Percentiles rank a stretch among this genome's conserved stretches.
phyloP scores from a whole-genome alignment of 1,140 invertebrate genomes.

The Ridgeia piscesae region DNA sequence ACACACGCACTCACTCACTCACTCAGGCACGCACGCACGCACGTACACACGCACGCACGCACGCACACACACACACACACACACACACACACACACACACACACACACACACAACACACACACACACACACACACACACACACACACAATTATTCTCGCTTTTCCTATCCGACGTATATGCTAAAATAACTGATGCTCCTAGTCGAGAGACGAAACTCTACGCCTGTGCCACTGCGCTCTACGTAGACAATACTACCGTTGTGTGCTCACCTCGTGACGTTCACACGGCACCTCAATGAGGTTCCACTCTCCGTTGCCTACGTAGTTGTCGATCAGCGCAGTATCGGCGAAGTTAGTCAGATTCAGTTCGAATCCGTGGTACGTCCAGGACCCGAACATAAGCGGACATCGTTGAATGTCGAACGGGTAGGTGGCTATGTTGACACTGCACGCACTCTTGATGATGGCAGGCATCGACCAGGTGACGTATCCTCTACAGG shows the following conservation, averaged over 20 bases:
- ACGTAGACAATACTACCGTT: neutral
- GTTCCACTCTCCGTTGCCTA: slow-evolving; percentile 5
- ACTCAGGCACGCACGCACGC: too few species aligned
- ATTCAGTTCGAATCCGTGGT: slow-evolving; percentile 61
- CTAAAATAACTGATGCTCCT: too few species aligned
- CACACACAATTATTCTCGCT: too few species aligned
- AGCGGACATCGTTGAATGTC: slow-evolving; percentile 91
- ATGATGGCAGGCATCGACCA: slow-evolving; percentile 97
- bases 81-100: too few species aligned
- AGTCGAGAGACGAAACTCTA: too few species aligned
- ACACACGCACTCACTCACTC: too few species aligned
- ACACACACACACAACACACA: too few species aligned
- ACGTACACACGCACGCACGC: too few species aligned
- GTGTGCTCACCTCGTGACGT: neutral
- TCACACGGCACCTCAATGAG: neutral
- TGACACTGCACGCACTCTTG: slow-evolving; percentile 97
- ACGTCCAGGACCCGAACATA: slow-evolving; percentile 86
- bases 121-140: too few species aligned
- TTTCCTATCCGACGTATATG: too few species aligned
- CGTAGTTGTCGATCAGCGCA: neutral
- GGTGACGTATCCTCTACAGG: slow-evolving; percentile 73
- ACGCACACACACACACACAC: too few species aligned
- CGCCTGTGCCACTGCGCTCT: too few species aligned
- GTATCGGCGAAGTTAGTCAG: slow-evolving; percentile 63
- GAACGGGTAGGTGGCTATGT: slow-evolving; percentile 82